phyloP scores from a whole-genome alignment of 2,888 invertebrate species.

The Gerosis bhagava region DNA sequence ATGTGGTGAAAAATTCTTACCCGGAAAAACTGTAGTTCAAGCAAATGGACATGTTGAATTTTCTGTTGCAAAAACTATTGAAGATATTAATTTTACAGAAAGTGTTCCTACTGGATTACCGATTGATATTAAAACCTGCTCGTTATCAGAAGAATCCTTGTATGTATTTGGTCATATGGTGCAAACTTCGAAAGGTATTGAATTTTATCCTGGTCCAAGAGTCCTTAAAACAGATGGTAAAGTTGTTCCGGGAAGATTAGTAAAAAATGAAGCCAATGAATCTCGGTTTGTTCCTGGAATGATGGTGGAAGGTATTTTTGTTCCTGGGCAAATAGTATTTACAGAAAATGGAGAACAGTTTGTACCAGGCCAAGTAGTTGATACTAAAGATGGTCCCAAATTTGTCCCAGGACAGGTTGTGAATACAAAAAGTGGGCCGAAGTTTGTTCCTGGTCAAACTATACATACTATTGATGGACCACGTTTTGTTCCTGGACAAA shows the following conservation, averaged over 20 bases:
- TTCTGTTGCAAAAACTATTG: conserved; percentile 80
- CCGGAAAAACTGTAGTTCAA: conserved; percentile 80
- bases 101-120: conserved; percentile 80
- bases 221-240: conserved; percentile 80
- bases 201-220: conserved; percentile 83
- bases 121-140: conserved; percentile 80
- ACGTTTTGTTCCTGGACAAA: conserved; percentile 90
- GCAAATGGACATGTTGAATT: conserved; percentile 80
- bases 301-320: conserved; percentile 85
- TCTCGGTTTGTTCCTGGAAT: conserved; percentile 87
- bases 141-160: conserved; percentile 74
- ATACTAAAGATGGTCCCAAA: conserved; percentile 85
- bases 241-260: conserved; percentile 84
- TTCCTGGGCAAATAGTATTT: conserved; percentile 86
- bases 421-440: conserved; percentile 84
- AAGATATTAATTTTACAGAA: conserved; percentile 80
- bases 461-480: conserved; percentile 87
- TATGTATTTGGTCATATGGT: conserved; percentile 86
- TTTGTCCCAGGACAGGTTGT: conserved; percentile 91
- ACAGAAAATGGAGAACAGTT: conserved; percentile 88
- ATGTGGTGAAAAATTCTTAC: conserved; percentile 83
- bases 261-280: conserved; percentile 82
- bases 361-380: conserved; percentile 88
- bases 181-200: conserved; percentile 84
- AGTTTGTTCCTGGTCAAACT: conserved; percentile 88